Conservation (phyloP, 2,888 invertebrate genomes). For the Melipona beecheii region DNA sequence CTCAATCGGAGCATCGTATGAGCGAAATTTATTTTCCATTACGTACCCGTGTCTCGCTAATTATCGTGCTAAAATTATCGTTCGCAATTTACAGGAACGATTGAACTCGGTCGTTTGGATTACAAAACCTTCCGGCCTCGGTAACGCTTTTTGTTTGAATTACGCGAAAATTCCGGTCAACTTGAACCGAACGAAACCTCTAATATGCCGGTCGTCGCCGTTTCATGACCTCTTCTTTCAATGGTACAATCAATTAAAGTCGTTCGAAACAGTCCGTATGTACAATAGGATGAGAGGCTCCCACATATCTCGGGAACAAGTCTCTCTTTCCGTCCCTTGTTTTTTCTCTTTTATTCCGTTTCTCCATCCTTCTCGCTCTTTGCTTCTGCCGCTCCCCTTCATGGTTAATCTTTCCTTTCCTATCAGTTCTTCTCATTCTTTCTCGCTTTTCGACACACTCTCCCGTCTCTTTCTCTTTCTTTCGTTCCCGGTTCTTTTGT, state of each 20-base stretch:
- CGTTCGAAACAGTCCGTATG: conserved; percentile 73
- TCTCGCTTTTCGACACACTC: background rate
- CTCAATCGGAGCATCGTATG: too few species aligned
- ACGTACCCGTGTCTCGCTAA: too few species aligned
- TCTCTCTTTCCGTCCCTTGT: conserved; percentile 32
- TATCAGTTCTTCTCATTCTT: conserved; percentile 9
- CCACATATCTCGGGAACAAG: conserved; percentile 70
- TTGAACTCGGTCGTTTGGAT: too few species aligned
- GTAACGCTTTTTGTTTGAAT: background rate
- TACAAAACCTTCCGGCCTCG: too few species aligned
- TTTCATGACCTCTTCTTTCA: conserved; percentile 35
- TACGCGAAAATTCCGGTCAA: conserved; percentile 3
- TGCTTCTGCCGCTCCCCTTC: background rate
- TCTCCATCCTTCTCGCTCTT: background rate
- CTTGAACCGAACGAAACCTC: background rate
- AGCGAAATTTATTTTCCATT: too few species aligned
- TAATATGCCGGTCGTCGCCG: conserved; percentile 16
- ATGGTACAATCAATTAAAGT: conserved; percentile 73
- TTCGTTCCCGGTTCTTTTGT: conserved; percentile 55
- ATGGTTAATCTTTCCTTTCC: conserved; percentile 29
- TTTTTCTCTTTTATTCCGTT: conserved; percentile 2
- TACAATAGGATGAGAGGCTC: conserved; percentile 73
- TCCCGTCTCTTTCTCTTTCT: conserved; percentile 3
- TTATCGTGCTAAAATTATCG: too few species aligned
- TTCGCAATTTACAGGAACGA: too few species aligned